Evolutionary conservation across 2,888 invertebrate species (phyloP).

Genomic region (Plemyria rubiginata): DNA sequence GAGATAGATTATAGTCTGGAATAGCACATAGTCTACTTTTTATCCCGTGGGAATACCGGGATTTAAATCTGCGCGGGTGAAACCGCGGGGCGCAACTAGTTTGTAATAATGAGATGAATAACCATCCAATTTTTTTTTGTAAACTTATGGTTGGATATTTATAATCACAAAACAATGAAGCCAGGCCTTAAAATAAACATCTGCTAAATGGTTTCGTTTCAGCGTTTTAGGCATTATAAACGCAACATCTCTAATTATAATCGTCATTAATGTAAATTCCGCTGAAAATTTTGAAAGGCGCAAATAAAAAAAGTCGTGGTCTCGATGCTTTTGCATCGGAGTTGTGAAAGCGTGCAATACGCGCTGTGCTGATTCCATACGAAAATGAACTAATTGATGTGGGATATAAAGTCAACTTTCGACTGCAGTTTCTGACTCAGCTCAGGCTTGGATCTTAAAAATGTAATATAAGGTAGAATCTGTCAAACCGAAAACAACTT

Average conservation of each 20-base stretch:
- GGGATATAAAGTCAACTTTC: conserved; percentile 49
- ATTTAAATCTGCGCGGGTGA: too few species aligned
- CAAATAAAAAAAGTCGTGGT: conserved; percentile 49
- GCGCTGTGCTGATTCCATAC: conserved; percentile 47
- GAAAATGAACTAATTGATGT: conserved; percentile 58
- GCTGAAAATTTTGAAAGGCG: conserved; percentile 56
- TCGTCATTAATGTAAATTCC: conserved; percentile 43
- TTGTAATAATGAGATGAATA: background rate
- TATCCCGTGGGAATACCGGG: too few species aligned
- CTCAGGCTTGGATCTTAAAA: conserved; percentile 7
- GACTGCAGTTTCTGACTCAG: conserved; percentile 33
- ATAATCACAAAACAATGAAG: conserved; percentile 14
- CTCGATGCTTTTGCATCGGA: conserved; percentile 44
- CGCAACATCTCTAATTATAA: conserved; percentile 36
- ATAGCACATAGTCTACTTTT: too few species aligned
- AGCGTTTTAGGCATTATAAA: conserved; percentile 34
- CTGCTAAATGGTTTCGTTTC: conserved; percentile 21
- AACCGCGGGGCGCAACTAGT: too few species aligned
- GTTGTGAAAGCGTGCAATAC: conserved; percentile 71
- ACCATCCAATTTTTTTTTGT: background rate
- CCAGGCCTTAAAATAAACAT: conserved; percentile 2
- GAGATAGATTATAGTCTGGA: too few species aligned
- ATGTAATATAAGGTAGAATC: conserved; percentile 12
- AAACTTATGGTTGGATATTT: conserved; percentile 5
- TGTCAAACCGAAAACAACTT: conserved; percentile 4